These are phyloP conservation scores for Hermetia illucens DNA, from an alignment of 1,140 invertebrate species.

Conservation along the genomic window DNA sequence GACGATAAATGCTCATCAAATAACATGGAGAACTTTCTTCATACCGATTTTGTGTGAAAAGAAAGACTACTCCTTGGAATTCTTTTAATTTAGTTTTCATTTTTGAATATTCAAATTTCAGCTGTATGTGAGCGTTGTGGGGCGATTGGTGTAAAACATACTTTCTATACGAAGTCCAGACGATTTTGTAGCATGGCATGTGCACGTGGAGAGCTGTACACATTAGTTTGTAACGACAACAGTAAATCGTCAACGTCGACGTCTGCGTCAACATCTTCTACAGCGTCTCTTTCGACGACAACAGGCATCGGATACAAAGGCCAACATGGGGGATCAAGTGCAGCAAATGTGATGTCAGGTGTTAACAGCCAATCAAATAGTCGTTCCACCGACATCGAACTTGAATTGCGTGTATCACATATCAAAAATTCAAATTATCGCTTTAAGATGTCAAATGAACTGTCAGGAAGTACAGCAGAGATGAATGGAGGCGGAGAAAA, in stretches of 20 bases:
- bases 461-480: slow-evolving; percentile 18
- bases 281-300: slow-evolving; percentile 8
- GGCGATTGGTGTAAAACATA: slow-evolving; percentile 75
- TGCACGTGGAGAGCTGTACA: slow-evolving; percentile 39
- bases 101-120: slow-evolving; percentile 23
- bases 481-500: slow-evolving; percentile 25
- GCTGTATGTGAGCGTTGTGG: slow-evolving; percentile 82
- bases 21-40: too few species aligned
- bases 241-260: slow-evolving; percentile 14
- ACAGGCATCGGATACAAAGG: slow-evolving; percentile 7
- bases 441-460: slow-evolving; percentile 28
- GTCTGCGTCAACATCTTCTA: slow-evolving; percentile 7
- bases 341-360: too few species aligned
- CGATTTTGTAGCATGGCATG: slow-evolving; percentile 65
- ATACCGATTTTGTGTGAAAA: too few species aligned
- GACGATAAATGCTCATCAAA: too few species aligned
- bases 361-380: too few species aligned
- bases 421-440: slow-evolving; percentile 29
- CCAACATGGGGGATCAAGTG: slow-evolving; percentile 12
- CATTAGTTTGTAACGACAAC: slow-evolving; percentile 17
- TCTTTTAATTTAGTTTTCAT: not conserved
- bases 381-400: slow-evolving; percentile 24
- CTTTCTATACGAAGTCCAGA: slow-evolving; percentile 76
- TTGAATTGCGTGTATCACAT: slow-evolving; percentile 21
- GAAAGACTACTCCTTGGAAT: not conserved